Conservation (phyloP, 2,888 invertebrate species). For the Drosophila barbarae region DNA sequence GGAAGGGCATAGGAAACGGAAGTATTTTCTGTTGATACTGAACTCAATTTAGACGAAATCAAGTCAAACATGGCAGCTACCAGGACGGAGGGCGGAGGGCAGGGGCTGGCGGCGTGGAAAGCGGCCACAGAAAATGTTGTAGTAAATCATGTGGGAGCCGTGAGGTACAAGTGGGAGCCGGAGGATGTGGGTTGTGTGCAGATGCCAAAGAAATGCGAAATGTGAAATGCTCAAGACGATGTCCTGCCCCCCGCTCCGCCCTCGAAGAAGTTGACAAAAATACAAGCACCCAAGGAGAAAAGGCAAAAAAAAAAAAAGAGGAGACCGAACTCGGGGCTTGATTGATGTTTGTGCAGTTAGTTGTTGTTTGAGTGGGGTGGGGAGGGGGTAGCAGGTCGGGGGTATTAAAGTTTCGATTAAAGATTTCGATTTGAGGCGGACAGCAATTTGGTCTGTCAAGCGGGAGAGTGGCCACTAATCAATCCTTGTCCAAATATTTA, state of each 20-base stretch:
- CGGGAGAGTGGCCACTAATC: constrained; percentile 55
- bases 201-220: constrained; percentile 40
- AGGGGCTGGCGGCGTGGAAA: constrained; percentile 2
- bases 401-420: constrained; percentile 71
- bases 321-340: constrained; percentile 58
- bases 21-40: constrained; percentile 75
- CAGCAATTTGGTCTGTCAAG: constrained; percentile 55
- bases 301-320: constrained; percentile 15
- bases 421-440: constrained; percentile 49
- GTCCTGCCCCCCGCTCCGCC: constrained; percentile 26
- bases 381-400: constrained; percentile 26
- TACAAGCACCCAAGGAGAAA: constrained; percentile 23
- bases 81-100: constrained; percentile 5
- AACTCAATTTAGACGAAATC: constrained; percentile 76
- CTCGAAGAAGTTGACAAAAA: constrained; percentile 44
- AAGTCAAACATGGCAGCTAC: constrained; percentile 72
- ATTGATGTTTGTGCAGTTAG: constrained; percentile 72
- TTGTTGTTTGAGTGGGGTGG: constrained; percentile 62
- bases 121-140: constrained; percentile 59
- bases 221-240: constrained; percentile 65
- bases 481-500: constrained; percentile 70
- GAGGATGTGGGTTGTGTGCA: constrained; percentile 35
- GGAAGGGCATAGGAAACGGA: constrained; percentile 61
- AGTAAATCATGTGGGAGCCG: constrained; percentile 74
- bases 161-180: constrained; percentile 49